Conservation (phyloP, 2,888 invertebrate species). For the Clanis bilineata region DNA sequence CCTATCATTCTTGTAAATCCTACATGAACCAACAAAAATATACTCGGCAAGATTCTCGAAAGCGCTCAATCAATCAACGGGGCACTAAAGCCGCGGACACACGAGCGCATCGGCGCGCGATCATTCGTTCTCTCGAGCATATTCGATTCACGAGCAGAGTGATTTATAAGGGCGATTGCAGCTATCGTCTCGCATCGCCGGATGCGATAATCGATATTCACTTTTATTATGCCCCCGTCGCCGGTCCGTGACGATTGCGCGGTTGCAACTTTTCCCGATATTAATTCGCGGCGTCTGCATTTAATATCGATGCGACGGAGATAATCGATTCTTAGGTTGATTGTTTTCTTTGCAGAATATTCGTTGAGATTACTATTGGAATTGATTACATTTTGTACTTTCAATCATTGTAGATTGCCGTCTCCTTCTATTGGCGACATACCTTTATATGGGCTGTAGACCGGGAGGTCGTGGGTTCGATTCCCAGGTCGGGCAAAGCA, state of each 20-base stretch:
- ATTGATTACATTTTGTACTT: neutral
- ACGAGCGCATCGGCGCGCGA: constrained; percentile 42
- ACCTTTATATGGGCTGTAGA: no score
- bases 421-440: no score
- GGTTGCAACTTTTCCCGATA: constrained; percentile 46
- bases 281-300: constrained; percentile 24
- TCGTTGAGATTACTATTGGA: neutral
- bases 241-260: constrained; percentile 45
- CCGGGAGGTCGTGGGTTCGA: no score
- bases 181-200: constrained; percentile 60
- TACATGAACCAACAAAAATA: constrained; percentile 1
- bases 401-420: no score
- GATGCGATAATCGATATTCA: constrained; percentile 68
- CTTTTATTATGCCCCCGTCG: constrained; percentile 54
- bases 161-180: constrained; percentile 68
- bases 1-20: neutral
- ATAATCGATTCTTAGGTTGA: neutral
- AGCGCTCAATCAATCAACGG: constrained; percentile 38
- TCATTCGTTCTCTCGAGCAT: constrained; percentile 45
- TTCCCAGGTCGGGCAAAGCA: no score
- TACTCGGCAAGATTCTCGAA: constrained; percentile 8
- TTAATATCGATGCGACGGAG: constrained; percentile 1
- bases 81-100: constrained; percentile 40
- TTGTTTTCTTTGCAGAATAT: neutral
- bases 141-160: constrained; percentile 48